Base-by-base conservation (phyloP, 2,888 invertebrate genomes). In the Megamerina dolium region DNA sequence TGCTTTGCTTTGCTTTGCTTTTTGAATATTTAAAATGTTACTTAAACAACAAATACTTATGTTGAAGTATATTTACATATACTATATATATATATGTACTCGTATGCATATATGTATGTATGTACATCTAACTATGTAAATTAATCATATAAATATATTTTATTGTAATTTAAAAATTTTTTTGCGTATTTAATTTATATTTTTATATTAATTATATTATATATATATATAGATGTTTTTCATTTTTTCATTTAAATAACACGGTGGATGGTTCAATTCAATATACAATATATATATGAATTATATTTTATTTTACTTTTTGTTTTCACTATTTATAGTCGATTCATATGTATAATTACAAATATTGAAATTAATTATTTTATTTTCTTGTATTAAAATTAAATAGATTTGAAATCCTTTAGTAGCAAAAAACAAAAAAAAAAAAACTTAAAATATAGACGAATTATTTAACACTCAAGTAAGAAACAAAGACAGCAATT, bases 181-280 rank as follows among this genome's bases (percentile, higher is more conserved):
- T 23, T 14, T 21, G 12, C n/a, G 10, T 23, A n/a, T 37, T 16
- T 26, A 21, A 26, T 37, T 14, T 21, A 12, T 21, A 31, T 32
- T 31, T 31, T 26, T 18, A 33, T 14, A 13, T 31, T 13, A 12
- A 31, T 14, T 12, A 12, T 31, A 45, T 38, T 41, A 45, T 45
- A 40, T 43, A 30, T 23, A 39, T 37, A 39, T 38, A 30, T 48
- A 45, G 16, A 31, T 42, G 34, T 34, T 18, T 13, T 46, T 46
- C 10, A 43, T 27, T 37, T 19, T 36, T 52, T 51, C 47, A 50
- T 63, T 62, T 52, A 59, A 60, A 58, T 60, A 62, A 61, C n/a
- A n/a, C 65, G 64, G 65, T 64, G 64, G 65, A 60, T 65, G 63
- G 57, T 65, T 63, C 59, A 58, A 63, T 61, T 57, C 59, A 58